These are phyloP conservation scores for Melanotaenia trifasciata DNA, from an alignment of 2,797 vertebrate genomes.

Conservation along the genomic window DNA sequence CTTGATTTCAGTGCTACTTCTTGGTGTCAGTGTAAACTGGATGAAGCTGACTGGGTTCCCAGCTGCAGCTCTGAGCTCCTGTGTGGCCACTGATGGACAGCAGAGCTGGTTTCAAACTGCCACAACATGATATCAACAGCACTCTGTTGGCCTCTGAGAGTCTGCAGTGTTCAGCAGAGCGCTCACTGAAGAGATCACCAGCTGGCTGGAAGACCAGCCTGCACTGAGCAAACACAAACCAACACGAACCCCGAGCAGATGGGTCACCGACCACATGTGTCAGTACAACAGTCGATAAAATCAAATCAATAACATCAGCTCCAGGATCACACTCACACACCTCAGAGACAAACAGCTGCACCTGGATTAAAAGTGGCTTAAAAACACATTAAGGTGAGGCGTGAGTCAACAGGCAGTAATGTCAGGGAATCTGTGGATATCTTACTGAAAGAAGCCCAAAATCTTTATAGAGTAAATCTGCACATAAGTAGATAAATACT, in stretches of 20 bases:
- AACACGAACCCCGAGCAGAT: conserved; percentile 25
- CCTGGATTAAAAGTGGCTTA: background rate
- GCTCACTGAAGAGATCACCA: conserved; percentile 29
- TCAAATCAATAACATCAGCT: conserved; percentile 34
- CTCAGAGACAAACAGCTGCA: background rate
- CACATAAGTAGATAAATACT: background rate
- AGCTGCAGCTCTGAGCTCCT: conserved; percentile 15
- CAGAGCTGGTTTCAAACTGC: conserved; percentile 40
- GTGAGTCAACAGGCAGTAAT: background rate
- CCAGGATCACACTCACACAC: conserved; percentile 11
- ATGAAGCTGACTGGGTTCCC: conserved; percentile 21
- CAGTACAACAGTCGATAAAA: conserved; percentile 16
- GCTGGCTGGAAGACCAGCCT: conserved; percentile 27
- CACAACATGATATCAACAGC: conserved; percentile 42
- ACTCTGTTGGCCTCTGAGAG: conserved; percentile 47
- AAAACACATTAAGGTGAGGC: background rate
- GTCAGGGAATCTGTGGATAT: too few species aligned
- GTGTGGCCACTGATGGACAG: conserved; percentile 25
- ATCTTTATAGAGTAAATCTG: background rate
- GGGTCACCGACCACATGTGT: conserved; percentile 45
- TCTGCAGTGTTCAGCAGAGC: conserved; percentile 44
- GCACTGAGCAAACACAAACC: conserved; percentile 19
- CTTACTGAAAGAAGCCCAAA: background rate
- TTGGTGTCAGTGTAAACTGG: conserved; percentile 23
- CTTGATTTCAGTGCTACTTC: background rate